Conservation (phyloP, 1,140 invertebrate species). For the Drosophila paulistorum region DNA sequence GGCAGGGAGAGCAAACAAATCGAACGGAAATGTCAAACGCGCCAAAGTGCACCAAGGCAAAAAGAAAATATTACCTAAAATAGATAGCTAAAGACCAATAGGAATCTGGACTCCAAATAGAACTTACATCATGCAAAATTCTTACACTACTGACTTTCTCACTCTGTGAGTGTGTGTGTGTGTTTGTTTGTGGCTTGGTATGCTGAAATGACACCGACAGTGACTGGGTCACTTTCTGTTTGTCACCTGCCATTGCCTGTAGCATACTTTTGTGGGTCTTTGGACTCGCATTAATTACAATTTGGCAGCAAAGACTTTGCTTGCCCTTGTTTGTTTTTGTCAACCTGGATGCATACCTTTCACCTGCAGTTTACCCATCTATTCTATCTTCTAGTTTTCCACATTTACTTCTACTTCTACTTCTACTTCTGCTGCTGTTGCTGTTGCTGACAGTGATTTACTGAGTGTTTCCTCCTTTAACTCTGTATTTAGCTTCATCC, state of each 20-base stretch:
- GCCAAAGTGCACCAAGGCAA: slow-evolving; percentile 75
- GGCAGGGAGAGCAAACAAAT: slow-evolving; percentile 68
- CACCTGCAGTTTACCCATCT: slow-evolving; percentile 3
- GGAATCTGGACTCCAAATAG: slow-evolving; percentile 14
- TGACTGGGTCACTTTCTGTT: slow-evolving; percentile 50
- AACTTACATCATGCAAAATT: slow-evolving; percentile 1
- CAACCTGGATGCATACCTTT: slow-evolving; percentile 17
- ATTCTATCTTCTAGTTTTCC: neutral
- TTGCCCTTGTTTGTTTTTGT: slow-evolving; percentile 2
- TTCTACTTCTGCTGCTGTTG: slow-evolving; percentile 15
- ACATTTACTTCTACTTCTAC: neutral
- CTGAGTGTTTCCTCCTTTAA: slow-evolving; percentile 29
- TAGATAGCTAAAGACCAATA: slow-evolving; percentile 4
- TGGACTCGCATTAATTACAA: slow-evolving; percentile 64
- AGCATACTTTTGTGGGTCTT: slow-evolving; percentile 43
- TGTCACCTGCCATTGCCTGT: slow-evolving; percentile 31
- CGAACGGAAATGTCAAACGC: slow-evolving; percentile 82
- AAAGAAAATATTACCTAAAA: slow-evolving; percentile 64
- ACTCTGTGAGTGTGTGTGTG: neutral
- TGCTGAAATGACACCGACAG: slow-evolving; percentile 40
- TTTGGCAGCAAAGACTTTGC: slow-evolving; percentile 24
- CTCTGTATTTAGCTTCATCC: neutral
- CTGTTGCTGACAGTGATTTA: slow-evolving; percentile 63
- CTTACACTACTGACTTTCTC: neutral
- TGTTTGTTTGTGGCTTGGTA: neutral